Percentiles rank a stretch among this genome's conserved stretches.
These are phyloP conservation scores for Asobara japonica DNA, from an alignment of 1,140 invertebrate species.

Conservation along the genomic window DNA sequence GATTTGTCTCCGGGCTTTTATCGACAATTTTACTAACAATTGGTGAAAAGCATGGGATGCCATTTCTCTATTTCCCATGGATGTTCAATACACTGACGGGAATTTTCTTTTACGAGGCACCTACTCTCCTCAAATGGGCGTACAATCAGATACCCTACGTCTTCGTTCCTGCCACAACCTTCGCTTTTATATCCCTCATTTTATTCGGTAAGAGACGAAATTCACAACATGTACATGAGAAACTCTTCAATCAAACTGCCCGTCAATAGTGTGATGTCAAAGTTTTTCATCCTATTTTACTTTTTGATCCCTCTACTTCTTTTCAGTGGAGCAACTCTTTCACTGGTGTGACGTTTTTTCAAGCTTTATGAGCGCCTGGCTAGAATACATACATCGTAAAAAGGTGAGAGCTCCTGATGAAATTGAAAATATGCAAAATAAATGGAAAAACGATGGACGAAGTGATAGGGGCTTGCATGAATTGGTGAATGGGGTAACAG, in stretches of 20 bases:
- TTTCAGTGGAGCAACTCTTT: slow-evolving; percentile 49
- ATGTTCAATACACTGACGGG: slow-evolving; percentile 48
- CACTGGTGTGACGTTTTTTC: slow-evolving; percentile 48
- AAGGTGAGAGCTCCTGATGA: neutral
- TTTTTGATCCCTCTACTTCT: slow-evolving; percentile 23
- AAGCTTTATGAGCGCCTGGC: slow-evolving; percentile 45
- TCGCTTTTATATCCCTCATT: slow-evolving; percentile 42
- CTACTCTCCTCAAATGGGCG: slow-evolving; percentile 39
- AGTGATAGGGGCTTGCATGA: neutral
- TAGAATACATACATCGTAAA: slow-evolving; percentile 35
- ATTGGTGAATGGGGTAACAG: neutral
- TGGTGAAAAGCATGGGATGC: slow-evolving; percentile 42
- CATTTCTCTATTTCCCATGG: slow-evolving; percentile 53
- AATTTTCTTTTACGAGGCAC: slow-evolving; percentile 45
- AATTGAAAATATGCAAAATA: slow-evolving; percentile 13
- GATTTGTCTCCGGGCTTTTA: slow-evolving; percentile 46
- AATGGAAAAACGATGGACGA: neutral
- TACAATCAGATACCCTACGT: slow-evolving; percentile 40
- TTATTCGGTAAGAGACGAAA: slow-evolving; percentile 45
- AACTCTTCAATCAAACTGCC: slow-evolving; percentile 7
- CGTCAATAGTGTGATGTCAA: neutral
- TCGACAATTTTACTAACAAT: slow-evolving; percentile 45
- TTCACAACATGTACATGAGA: slow-evolving; percentile 16
- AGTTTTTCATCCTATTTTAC: neutral
- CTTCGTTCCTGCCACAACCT: slow-evolving; percentile 37